Evolutionary conservation across 2,113 vertebrate species (phyloP), one percentile per base, ranked within the genome.

Genomic region (Bostrychus sinensis): DNA sequence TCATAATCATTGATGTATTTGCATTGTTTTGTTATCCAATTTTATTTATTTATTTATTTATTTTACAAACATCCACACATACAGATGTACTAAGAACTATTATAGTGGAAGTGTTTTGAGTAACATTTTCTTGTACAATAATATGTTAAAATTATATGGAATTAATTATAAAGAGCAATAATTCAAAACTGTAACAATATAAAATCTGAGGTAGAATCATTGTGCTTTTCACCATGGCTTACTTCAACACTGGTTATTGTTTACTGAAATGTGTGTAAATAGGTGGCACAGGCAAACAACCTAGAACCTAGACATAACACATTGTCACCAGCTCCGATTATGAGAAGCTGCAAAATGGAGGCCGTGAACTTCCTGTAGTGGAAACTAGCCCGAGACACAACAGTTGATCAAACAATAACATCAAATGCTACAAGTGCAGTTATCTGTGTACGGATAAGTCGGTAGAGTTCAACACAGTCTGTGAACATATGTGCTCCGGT

Each of bases 401-500:
- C 37, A 39, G 11, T 39, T 3, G 32, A 32, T 16, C n/a, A 5
- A 34, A 30, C 6, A 36, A 30, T 30, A 26, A 30, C 8, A 32
- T 30, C 16, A 10, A 30, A 17, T 39, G 7, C 22, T 32, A 32
- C 26, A 11, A 7, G 14, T n/a, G 9, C 14, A 3, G 16, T 53
- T 53, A 53, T 53, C 28, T 17, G 13, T 26, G 7, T 17, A 3
- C 13, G 3, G 13, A 16, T 32, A 39, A 1, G 14, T 39, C 37
- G 10, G 37, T 12, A n/a, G n/a, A n/a, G n/a, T n/a, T n/a, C 37
- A 60, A 60, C 3, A 38, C 20, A 65, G 17, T 60, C 22, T 53
- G 22, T 45, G 13, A 50, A 22, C 3, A 34, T 56, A 57, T 56
- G 19, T 36, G 11, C 45, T 14, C 22, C 12, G 46, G 32, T 25